Evolutionary conservation across 2,113 vertebrate species (phyloP).

Genomic region (Morone chrysops): DNA sequence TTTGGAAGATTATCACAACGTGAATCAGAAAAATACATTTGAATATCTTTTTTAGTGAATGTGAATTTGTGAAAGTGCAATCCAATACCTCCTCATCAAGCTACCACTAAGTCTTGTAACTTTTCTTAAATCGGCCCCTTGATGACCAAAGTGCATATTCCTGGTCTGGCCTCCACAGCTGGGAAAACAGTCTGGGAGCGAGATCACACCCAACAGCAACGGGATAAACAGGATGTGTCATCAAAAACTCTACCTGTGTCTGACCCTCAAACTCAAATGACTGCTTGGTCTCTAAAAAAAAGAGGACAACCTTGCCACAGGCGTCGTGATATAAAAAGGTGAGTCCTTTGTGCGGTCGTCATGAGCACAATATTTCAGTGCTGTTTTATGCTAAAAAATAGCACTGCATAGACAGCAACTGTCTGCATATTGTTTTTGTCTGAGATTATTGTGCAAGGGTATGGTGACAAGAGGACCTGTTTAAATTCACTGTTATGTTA

Average conservation of each 20-base stretch:
- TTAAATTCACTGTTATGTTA: not conserved
- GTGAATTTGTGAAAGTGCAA: not conserved
- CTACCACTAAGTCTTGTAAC: not conserved
- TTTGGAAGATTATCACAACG: not conserved
- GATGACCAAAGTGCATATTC: slow-evolving; percentile 50
- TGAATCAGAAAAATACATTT: not conserved
- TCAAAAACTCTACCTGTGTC: slow-evolving; percentile 81
- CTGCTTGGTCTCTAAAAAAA: slow-evolving; percentile 29
- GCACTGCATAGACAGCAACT: not conserved
- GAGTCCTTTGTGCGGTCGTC: slow-evolving; percentile 29
- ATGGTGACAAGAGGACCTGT: not conserved
- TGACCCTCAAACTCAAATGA: slow-evolving; percentile 60
- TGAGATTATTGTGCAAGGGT: not conserved
- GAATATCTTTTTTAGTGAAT: not conserved
- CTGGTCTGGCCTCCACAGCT: slow-evolving; percentile 59
- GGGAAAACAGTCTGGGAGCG: slow-evolving; percentile 66
- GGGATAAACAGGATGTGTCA: slow-evolving; percentile 89
- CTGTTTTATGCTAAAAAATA: not conserved
- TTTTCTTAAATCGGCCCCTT: slow-evolving; percentile 25
- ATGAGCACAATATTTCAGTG: slow-evolving; percentile 15
- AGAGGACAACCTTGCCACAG: slow-evolving; percentile 55
- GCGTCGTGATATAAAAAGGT: slow-evolving; percentile 27
- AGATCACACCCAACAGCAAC: slow-evolving; percentile 88
- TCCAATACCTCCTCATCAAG: not conserved
- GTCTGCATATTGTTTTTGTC: not conserved